These are phyloP conservation scores for Charina bottae DNA, from an alignment of 2,113 vertebrate species.

Conservation along the genomic window DNA sequence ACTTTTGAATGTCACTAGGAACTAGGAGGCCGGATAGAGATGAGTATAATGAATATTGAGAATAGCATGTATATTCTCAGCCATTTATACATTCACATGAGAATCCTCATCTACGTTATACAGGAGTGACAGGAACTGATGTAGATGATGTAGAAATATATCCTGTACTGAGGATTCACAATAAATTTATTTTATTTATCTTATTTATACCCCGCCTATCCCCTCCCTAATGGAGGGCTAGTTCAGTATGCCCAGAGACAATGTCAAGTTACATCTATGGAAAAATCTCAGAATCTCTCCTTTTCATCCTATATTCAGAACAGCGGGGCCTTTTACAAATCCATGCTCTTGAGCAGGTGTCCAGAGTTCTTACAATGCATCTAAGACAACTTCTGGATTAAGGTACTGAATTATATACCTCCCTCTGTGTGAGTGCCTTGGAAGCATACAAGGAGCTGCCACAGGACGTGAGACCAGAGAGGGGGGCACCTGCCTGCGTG, in stretches of 20 bases:
- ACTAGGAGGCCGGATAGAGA: neutral
- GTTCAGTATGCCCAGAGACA: neutral
- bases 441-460: neutral
- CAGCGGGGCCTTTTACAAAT: neutral
- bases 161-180: neutral
- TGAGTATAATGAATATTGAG: neutral
- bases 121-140: neutral
- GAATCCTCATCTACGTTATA: neutral
- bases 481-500: neutral
- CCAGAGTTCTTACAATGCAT: neutral
- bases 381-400: neutral
- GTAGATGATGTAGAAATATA: neutral
- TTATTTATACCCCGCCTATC: too few relatives aligned
- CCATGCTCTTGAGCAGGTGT: neutral
- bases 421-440: too few relatives aligned
- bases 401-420: neutral
- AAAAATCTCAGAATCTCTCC: neutral
- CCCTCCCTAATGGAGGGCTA: too few relatives aligned
- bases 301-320: neutral
- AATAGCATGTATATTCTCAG: neutral
- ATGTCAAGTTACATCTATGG: neutral
- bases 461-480: neutral
- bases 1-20: neutral
- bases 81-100: neutral
- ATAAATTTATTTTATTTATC: too few relatives aligned